Base-by-base conservation (phyloP, 2,797 vertebrate genomes). In the Acanthurus leucopareius region DNA sequence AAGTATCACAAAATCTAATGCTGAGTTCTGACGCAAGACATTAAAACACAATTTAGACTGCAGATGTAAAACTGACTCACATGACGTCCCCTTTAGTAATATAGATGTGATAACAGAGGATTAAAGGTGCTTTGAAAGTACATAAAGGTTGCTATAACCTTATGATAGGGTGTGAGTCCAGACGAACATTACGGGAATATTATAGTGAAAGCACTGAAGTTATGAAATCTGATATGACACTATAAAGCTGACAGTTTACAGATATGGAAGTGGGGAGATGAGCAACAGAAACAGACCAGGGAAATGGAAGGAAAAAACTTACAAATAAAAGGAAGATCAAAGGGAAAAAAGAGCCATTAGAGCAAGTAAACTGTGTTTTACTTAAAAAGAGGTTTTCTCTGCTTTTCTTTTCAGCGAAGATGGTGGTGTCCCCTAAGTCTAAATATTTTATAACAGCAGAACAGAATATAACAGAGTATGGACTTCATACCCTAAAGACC, bases 61-160 rank as follows among this genome's bases (percentile, higher is more conserved):
- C 20, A 56, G 35, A 56, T 52, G 22, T 35, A 19, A 42, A 42
- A 40, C 56, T 13, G 25, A 58, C 19, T 8, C 25, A 63, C 52
- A 28, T 4, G 0, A 20, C 42, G 13, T 38, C 7, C 7, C 40
- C 40, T 20, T 11, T 49, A 54, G n/a, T 14, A 77, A 77, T 38
- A 53, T 3, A 19, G 7, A 60, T 20, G 61, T 38, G 63, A 82
- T 61, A 69, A 75, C 16, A 11, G 17, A 10, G 67, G 28, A 63
- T 62, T 56, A 40, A 66, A 79, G 22, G 22, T 76, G 66, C 20
- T 13, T 76, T 78, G 57, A 57, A 77, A 58, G 22, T 40, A 53
- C 4, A 8, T 69, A 16, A 45, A 32, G 42, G 16, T 25, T 32
- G 14, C 22, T 22, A 51, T 58, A 61, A 64, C 1, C 20, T 62